Evolutionary conservation across 2,797 vertebrate genomes (phyloP), one percentile per base, ranked within the genome.

Genomic region (Diglossa cyanea): DNA sequence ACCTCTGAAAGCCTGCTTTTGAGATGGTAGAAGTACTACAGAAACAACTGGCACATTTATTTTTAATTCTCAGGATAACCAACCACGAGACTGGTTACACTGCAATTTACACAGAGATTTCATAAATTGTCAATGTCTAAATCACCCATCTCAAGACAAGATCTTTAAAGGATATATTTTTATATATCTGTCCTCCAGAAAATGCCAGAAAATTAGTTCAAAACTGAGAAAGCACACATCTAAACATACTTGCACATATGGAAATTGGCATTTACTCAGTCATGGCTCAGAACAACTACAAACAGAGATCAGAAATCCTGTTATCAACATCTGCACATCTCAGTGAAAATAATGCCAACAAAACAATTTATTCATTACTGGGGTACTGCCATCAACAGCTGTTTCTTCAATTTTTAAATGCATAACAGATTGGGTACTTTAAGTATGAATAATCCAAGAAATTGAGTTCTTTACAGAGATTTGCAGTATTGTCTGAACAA

Each of bases 401-500:
- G 83, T 58, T 94, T 74, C 80, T 80, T 89, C 8, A 87, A 40
- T 83, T 94, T 92, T 82, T 86, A 67, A 82, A 92, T 14, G 17
- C 1, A 0, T 51, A 85, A 87, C 60, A 95, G 77, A 94, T 50
- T 57, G 45, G 45, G 45, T 16, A 67, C 42, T 79, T 25, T 42
- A 63, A 81, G 19, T 55, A 90, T 55, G 92, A 90, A 88, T 73
- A 95, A 92, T 45, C 67, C 57, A 93, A 94, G 80, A 85, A 65
- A 57, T 10, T 6, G 35, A 57, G 23, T 53, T 76, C 48, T 67
- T 86, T 48, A 65, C 44, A 74, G 48, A 88, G 66, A 93, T 82
- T 33, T 89, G 47, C 75, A 80, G 68, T 45, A 68, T 37, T 62
- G 16, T 74, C 62, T 72, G 39, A 85, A 53, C 31, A 89, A 73